Evolutionary conservation across 2,888 invertebrate genomes (phyloP).

Genomic region (Heliconius cydno): DNA sequence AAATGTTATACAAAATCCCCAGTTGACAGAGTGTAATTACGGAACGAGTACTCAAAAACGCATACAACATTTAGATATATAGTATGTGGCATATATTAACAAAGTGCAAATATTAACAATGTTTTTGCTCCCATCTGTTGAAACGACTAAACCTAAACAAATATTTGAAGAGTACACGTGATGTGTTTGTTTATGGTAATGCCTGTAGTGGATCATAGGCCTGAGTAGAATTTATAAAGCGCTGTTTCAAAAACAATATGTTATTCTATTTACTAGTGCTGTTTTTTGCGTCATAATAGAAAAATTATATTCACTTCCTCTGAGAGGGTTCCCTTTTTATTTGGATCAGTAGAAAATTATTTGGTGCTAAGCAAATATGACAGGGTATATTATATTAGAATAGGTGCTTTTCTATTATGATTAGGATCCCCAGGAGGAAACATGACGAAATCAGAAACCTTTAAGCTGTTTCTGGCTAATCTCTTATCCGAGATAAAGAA

Average conservation of each 20-base stretch:
- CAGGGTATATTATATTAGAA: not conserved
- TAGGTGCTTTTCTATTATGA: not conserved
- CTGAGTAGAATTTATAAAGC: constrained; percentile 36
- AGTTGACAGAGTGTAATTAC: not conserved
- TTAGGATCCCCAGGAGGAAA: too few species aligned
- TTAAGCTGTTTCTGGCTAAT: too few species aligned
- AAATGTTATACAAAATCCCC: not conserved
- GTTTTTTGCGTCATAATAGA: not conserved
- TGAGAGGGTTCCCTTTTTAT: not conserved
- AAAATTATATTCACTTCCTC: not conserved
- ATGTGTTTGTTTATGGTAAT: constrained; percentile 37
- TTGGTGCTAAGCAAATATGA: not conserved
- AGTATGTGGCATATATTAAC: constrained; percentile 14
- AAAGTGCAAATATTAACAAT: constrained; percentile 26
- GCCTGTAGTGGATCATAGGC: constrained; percentile 24
- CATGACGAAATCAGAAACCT: too few species aligned
- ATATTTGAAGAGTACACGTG: constrained; percentile 26
- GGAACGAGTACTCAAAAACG: not conserved
- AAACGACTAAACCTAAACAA: constrained; percentile 37
- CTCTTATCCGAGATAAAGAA: too few species aligned
- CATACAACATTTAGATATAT: constrained; percentile 4
- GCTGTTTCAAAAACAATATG: constrained; percentile 6
- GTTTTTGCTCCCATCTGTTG: constrained; percentile 28
- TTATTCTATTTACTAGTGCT: not conserved
- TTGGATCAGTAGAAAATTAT: not conserved